Evolutionary conservation across 2,888 invertebrate genomes (phyloP).

Genomic region (Eilema sororculum): DNA sequence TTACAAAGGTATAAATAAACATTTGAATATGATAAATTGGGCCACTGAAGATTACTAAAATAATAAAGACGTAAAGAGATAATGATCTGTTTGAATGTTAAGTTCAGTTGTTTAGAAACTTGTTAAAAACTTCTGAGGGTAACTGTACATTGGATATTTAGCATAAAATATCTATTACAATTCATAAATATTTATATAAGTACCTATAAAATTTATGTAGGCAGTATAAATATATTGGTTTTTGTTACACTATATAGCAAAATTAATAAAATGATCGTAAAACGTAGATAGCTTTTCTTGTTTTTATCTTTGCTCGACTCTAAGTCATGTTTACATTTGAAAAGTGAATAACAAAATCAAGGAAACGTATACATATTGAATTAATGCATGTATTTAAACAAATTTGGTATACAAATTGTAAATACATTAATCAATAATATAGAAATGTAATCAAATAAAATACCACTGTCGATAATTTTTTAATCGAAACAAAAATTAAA

Average conservation of each 20-base stretch:
- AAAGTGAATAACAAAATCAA: not conserved
- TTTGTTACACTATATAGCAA: not conserved
- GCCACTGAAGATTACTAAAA: too few relatives aligned
- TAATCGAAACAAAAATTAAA: slow-evolving; percentile 30
- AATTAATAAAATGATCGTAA: slow-evolving; percentile 4
- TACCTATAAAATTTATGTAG: too few relatives aligned
- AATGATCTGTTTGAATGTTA: too few relatives aligned
- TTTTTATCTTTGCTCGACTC: not conserved
- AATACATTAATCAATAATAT: not conserved
- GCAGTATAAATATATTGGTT: not conserved
- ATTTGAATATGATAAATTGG: too few relatives aligned
- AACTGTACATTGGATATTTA: not conserved
- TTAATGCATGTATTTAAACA: not conserved
- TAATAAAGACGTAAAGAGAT: too few relatives aligned
- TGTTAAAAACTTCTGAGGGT: too few relatives aligned
- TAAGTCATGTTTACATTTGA: too few relatives aligned
- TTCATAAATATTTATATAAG: not conserved
- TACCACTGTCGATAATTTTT: not conserved
- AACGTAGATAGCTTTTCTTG: not conserved
- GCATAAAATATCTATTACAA: not conserved
- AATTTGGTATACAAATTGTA: not conserved
- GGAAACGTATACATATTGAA: not conserved
- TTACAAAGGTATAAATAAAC: too few relatives aligned
- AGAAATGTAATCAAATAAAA: not conserved
- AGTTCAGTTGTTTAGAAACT: too few relatives aligned